phyloP scores from a whole-genome alignment of 2,797 vertebrate genomes.

The Galagoides demidoff region DNA sequence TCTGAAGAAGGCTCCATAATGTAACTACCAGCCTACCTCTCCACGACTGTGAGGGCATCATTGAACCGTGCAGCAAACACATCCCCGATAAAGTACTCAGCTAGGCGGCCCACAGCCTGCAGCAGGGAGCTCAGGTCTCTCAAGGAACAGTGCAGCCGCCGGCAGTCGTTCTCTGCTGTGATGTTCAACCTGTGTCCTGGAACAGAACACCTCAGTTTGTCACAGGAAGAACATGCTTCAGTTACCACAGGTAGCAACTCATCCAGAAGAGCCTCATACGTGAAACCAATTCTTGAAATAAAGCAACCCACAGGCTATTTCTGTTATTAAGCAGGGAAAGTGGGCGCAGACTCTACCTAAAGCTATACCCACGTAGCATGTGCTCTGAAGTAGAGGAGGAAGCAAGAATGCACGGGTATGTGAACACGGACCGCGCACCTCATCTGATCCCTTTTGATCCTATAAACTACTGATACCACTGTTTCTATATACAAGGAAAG shows the following conservation, averaged over 20 bases:
- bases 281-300: neutral
- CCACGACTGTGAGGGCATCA: constrained; percentile 95
- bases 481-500: neutral
- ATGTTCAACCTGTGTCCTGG: constrained; percentile 96
- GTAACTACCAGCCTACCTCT: constrained; percentile 90
- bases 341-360: neutral
- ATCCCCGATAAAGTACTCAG: constrained; percentile 96
- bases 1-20: accelerated
- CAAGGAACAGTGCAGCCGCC: constrained; percentile 96
- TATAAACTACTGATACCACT: neutral
- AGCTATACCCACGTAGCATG: neutral
- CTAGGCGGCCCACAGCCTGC: constrained; percentile 95
- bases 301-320: neutral
- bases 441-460: neutral
- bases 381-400: neutral
- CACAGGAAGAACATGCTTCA: neutral
- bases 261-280: neutral
- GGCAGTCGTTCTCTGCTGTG: constrained; percentile 96
- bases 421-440: neutral
- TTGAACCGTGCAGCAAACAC: constrained; percentile 94
- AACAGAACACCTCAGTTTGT: neutral
- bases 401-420: no score
- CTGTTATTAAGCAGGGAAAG: neutral
- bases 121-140: constrained; percentile 97
- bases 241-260: neutral